Percentiles rank a stretch among this genome's conserved stretches.
phyloP scores from a whole-genome alignment of 2,888 invertebrate species.

The Plebejus melissa region DNA sequence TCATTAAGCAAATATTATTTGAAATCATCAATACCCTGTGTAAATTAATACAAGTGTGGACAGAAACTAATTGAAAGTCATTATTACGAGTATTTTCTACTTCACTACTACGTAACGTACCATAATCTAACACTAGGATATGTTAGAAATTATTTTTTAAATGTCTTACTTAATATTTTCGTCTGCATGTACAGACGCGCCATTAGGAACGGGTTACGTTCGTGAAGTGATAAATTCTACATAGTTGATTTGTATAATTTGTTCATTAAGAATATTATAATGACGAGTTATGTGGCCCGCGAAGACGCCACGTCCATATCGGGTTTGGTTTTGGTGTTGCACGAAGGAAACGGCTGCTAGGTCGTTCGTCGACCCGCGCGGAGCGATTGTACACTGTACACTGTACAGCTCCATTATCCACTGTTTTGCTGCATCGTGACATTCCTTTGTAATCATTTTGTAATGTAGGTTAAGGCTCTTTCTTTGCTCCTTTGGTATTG shows the following conservation, averaged over 20 bases:
- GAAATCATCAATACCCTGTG: background rate
- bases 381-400: conserved; percentile 51
- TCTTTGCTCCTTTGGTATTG: conserved; percentile 48
- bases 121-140: background rate
- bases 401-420: conserved; percentile 64
- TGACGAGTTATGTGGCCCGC: background rate
- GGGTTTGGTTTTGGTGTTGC: conserved; percentile 25
- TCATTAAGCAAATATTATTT: background rate
- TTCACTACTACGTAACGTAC: background rate
- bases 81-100: background rate
- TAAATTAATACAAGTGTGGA: background rate
- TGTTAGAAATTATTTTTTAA: background rate
- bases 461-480: conserved; percentile 73
- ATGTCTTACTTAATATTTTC: background rate
- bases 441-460: conserved; percentile 70
- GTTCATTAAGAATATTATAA: conserved; percentile 9
- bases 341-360: conserved; percentile 53
- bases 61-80: background rate
- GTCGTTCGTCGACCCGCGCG: conserved; percentile 73
- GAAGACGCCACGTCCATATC: conserved; percentile 23
- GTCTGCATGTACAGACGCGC: background rate
- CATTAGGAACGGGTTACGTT: background rate
- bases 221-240: conserved; percentile 6
- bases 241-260: conserved; percentile 17
- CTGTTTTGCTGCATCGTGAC: conserved; percentile 71